Evolutionary conservation across 2,797 vertebrate species (phyloP), one percentile per base, ranked within the genome.

Genomic region (Alca torda): DNA sequence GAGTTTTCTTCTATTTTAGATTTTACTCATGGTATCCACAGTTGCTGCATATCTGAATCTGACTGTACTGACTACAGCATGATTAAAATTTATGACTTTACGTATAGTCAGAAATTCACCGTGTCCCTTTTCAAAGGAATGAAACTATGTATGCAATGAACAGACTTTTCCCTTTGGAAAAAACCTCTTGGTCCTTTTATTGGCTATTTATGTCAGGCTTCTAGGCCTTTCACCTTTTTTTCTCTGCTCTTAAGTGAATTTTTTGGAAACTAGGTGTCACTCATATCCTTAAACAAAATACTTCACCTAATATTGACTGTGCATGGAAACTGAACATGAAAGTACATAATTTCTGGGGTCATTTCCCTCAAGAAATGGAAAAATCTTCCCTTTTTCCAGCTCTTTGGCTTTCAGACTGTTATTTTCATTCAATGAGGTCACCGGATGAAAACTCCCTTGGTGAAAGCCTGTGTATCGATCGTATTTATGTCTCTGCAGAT

Each of bases 321-420:
- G 45, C 57, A 43, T 67, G 69, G 78, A 75, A 96, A 75, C 31
- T 26, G 79, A 93, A 80, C 54, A 33, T 23, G 21, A 67, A 85
- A 76, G 41, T 76, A 30, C 45, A 21, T 21, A 13, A 85, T 94
- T 96, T 89, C 48, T 81, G 35, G 56, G 70, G 69, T 94, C 53
- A 53, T 41, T 94, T 96, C 54, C 19, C 59, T 60, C 35, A 87
- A 85, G 87, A 88, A 85, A 83, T 74, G 19, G 23, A 80, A 87
- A 31, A 90, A 53, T 80, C 41, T 63, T 77, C 25, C 13, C 68
- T 85, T 91, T 92, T 94, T 82, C 68, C 50, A 87, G 21, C 37
- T 84, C 53, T 86, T 94, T 93, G 85, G 20, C 87, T 95, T 95
- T 79, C 48, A 79, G 70, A 65, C 23, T 68, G 39, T 72, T 37